phyloP scores from a whole-genome alignment of 1,140 invertebrate species.

The Drosophila orena region DNA sequence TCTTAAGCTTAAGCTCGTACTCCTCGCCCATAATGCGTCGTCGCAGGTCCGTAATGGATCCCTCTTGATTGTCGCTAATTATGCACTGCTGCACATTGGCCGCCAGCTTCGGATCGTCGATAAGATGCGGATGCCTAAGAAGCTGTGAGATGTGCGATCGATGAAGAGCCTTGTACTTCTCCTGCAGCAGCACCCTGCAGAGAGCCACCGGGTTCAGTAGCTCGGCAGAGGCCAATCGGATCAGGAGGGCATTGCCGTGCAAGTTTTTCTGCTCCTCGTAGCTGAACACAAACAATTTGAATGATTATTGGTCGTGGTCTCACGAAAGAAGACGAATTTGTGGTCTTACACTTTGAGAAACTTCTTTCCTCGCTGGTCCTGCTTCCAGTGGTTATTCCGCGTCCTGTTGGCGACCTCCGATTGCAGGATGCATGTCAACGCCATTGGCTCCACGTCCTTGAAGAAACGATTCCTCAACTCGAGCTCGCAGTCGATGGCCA shows the following conservation, averaged over 20 bases:
- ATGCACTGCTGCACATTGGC: conserved; percentile 88
- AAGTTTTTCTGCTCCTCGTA: conserved; percentile 69
- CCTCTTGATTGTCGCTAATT: conserved; percentile 90
- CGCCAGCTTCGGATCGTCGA: conserved; percentile 88
- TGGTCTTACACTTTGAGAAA: conserved; percentile 56
- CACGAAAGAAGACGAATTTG: background rate
- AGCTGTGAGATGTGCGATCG: conserved; percentile 86
- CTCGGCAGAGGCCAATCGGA: conserved; percentile 86
- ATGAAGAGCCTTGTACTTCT: conserved; percentile 85
- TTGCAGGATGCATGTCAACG: conserved; percentile 86
- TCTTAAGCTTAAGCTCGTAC: conserved; percentile 90
- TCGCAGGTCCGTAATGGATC: conserved; percentile 89
- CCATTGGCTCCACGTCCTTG: conserved; percentile 82
- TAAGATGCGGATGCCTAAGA: conserved; percentile 89
- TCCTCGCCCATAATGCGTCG: conserved; percentile 90
- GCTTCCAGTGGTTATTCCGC: conserved; percentile 85
- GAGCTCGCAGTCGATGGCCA: conserved; percentile 83
- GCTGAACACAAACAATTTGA: conserved; percentile 17
- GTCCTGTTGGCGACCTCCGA: conserved; percentile 71
- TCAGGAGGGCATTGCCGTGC: conserved; percentile 85
- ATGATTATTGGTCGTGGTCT: background rate
- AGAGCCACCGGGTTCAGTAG: conserved; percentile 88
- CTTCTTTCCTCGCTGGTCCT: conserved; percentile 70
- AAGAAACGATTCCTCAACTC: conserved; percentile 78
- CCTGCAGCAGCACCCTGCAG: conserved; percentile 88